Conservation (phyloP, 1,140 invertebrate species). For the Marisa cornuarietis region DNA sequence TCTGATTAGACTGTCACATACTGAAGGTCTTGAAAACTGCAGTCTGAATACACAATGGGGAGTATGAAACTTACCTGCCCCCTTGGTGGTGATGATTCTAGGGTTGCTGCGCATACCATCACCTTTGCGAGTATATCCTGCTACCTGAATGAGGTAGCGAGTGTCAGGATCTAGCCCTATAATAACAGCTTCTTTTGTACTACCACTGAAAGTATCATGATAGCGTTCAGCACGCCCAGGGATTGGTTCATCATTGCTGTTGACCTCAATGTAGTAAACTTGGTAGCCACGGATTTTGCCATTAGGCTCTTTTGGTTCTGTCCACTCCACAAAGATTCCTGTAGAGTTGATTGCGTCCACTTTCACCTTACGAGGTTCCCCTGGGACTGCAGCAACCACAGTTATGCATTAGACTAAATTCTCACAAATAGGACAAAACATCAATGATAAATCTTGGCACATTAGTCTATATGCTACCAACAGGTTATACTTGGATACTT, state of each 20-base stretch:
- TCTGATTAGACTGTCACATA: not conserved
- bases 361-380: slow-evolving; percentile 91
- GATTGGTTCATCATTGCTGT: slow-evolving; percentile 48
- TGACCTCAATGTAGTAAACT: slow-evolving; percentile 79
- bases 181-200: slow-evolving; percentile 82
- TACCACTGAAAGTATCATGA: slow-evolving; percentile 67
- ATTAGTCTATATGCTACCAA: too few species aligned
- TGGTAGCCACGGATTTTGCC: slow-evolving; percentile 97
- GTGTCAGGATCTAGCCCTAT: slow-evolving; percentile 92
- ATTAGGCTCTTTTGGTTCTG: slow-evolving; percentile 91
- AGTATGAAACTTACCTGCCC: slow-evolving; percentile 72
- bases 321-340: slow-evolving; percentile 90
- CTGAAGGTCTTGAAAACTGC: slow-evolving; percentile 33
- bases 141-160: slow-evolving; percentile 83
- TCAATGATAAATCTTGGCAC: too few species aligned
- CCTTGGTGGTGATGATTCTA: slow-evolving; percentile 86
- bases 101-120: slow-evolving; percentile 88
- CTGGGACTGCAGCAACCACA: slow-evolving; percentile 80
- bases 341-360: slow-evolving; percentile 90
- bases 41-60: slow-evolving; percentile 21
- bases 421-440: too few species aligned
- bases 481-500: too few species aligned
- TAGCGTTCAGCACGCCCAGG: slow-evolving; percentile 36
- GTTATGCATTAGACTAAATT: too few species aligned
- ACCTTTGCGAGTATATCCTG: slow-evolving; percentile 91